These are phyloP conservation scores for Cynoglossus semilaevis DNA, from an alignment of 2,113 vertebrate genomes.

Conservation along the genomic window DNA sequence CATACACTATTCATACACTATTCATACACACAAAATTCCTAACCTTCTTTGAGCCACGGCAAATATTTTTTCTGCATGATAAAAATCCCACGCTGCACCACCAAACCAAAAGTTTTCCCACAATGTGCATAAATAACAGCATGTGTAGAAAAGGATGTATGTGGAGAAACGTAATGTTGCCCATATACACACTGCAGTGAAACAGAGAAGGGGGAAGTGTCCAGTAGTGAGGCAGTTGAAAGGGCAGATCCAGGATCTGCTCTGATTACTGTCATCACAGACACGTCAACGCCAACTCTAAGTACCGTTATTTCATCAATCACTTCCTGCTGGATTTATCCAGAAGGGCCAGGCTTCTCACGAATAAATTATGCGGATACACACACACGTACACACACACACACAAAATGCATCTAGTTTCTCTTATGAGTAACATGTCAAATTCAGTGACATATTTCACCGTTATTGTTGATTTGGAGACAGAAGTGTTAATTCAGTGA, in stretches of 20 bases:
- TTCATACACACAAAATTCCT: too few relatives aligned
- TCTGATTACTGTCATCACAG: constrained; percentile 52
- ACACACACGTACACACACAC: constrained; percentile 4
- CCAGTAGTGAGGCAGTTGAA: neutral
- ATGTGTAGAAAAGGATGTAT: too few relatives aligned
- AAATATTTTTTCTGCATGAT: too few relatives aligned
- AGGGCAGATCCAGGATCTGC: constrained; percentile 19
- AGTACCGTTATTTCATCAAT: constrained; percentile 49
- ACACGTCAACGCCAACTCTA: constrained; percentile 16
- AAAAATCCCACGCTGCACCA: too few relatives aligned
- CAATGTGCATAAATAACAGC: too few relatives aligned
- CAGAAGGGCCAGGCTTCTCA: constrained; percentile 4
- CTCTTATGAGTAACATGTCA: neutral
- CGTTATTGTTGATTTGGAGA: too few relatives aligned
- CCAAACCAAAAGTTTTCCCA: too few relatives aligned
- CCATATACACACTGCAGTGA: too few relatives aligned
- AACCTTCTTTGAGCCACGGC: too few relatives aligned
- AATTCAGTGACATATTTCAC: constrained; percentile 1
- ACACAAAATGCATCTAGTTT: neutral
- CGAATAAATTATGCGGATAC: neutral
- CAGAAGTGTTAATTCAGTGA: too few relatives aligned
- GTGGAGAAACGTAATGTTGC: too few relatives aligned
- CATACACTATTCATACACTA: too few relatives aligned
- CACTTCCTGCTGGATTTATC: constrained; percentile 38
- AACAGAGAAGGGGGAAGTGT: neutral